phyloP scores from a whole-genome alignment of 2,113 vertebrate genomes.

The Myrmophylax atrothorax region DNA sequence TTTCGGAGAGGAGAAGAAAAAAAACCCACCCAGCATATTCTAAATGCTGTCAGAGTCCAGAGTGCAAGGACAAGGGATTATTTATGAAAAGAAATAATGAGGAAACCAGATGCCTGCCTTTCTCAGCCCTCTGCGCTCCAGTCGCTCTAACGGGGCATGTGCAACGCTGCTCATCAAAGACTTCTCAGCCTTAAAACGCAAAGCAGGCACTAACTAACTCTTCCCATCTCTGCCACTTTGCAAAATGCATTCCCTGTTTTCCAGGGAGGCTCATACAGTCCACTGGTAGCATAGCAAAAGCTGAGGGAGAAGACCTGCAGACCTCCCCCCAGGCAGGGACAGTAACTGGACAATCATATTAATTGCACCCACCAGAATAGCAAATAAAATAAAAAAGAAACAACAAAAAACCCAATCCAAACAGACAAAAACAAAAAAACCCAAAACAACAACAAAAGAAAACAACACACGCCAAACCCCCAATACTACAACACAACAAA shows the following conservation, averaged over 20 bases:
- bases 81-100: conserved; percentile 52
- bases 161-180: not conserved
- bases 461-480: not conserved
- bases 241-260: not conserved
- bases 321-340: not conserved
- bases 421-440: not conserved
- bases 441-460: not conserved
- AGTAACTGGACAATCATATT: not conserved
- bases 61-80: conserved; percentile 52
- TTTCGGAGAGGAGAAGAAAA: not conserved
- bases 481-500: not conserved
- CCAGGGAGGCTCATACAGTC: not conserved
- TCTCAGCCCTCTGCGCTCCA: not conserved
- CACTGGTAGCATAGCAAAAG: not conserved
- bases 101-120: conserved; percentile 46
- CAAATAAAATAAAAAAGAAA: not conserved
- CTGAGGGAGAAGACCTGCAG: not conserved
- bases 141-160: not conserved
- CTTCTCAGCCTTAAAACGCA: not conserved
- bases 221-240: not conserved
- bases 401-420: too few species aligned
- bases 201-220: not conserved
- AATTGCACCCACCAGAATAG: not conserved
- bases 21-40: not conserved
- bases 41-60: conserved; percentile 39